phyloP scores from a whole-genome alignment of 2,888 invertebrate genomes.

The Scaptomyza tumidula region DNA sequence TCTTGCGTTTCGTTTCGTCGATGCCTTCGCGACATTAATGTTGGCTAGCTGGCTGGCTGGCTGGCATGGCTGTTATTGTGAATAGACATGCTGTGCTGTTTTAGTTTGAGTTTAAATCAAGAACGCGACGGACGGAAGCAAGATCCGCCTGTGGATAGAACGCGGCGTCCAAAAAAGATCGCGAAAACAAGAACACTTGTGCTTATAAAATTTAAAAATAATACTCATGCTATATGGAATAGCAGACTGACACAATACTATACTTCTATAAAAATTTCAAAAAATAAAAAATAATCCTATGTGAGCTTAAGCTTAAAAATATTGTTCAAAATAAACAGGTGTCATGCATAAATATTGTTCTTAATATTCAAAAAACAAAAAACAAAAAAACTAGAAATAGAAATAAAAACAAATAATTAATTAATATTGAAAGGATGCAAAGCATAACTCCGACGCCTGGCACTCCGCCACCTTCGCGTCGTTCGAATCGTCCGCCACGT shows the following conservation, averaged over 20 bases:
- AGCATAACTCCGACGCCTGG: conserved; percentile 46
- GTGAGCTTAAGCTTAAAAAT: background rate
- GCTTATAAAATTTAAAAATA: conserved; percentile 32
- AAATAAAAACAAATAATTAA: background rate
- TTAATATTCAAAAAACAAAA: too few relatives aligned
- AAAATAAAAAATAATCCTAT: background rate
- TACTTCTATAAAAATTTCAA: background rate
- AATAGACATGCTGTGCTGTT: conserved; percentile 38
- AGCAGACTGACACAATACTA: background rate
- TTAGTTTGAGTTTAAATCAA: conserved; percentile 78
- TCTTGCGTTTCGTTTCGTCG: conserved; percentile 1
- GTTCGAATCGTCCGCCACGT: conserved; percentile 81
- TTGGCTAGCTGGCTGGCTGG: conserved; percentile 16
- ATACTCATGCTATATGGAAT: conserved; percentile 20
- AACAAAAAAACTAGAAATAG: background rate
- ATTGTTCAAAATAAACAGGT: conserved; percentile 3
- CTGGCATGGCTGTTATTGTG: conserved; percentile 14
- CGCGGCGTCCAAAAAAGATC: conserved; percentile 32
- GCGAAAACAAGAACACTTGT: conserved; percentile 22
- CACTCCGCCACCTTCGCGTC: conserved; percentile 67
- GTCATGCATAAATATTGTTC: conserved; percentile 7
- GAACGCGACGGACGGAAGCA: conserved; percentile 76
- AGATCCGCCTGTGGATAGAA: conserved; percentile 22
- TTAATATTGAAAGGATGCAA: conserved; percentile 19
- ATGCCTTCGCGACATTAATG: conserved; percentile 44